A percentile compares a stretch with the other conserved stretches of the same genome.
These are phyloP conservation scores for Cosmorhoe ocellata DNA, from an alignment of 2,888 invertebrate species.

Conservation along the genomic window DNA sequence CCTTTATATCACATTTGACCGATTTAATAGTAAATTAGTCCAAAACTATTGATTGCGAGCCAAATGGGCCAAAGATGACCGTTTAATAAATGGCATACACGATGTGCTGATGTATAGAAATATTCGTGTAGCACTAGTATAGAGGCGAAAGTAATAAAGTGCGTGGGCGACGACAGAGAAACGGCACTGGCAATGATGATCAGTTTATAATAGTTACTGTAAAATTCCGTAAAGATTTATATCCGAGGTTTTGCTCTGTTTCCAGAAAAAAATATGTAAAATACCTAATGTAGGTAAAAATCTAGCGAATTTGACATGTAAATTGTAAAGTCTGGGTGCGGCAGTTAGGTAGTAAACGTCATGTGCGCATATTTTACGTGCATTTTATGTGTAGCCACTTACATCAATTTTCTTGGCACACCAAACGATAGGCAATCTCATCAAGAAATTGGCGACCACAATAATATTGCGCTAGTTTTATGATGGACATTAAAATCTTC, in stretches of 20 bases:
- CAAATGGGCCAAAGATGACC: conserved; percentile 29
- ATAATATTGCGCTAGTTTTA: background rate
- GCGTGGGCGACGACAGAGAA: background rate
- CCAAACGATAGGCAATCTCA: conserved; percentile 4
- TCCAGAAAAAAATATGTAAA: too few species aligned
- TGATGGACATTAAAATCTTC: background rate
- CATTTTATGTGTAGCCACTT: conserved; percentile 1
- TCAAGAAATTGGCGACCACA: background rate
- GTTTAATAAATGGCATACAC: conserved; percentile 25
- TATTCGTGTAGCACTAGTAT: conserved; percentile 3
- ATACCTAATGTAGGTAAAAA: too few species aligned
- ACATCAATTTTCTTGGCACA: conserved; percentile 6
- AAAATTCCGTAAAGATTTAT: background rate
- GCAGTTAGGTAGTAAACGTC: conserved; percentile 10
- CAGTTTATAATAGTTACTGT: background rate
- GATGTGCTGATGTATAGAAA: conserved; percentile 1
- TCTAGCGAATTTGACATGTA: too few species aligned
- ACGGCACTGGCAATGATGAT: background rate
- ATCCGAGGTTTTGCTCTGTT: too few species aligned
- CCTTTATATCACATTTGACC: conserved; percentile 14
- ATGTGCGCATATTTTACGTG: conserved; percentile 4
- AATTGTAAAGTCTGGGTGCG: background rate
- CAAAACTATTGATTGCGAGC: conserved; percentile 30
- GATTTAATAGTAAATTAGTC: conserved; percentile 21
- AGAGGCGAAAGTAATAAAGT: conserved; percentile 4